Evolutionary conservation across 1,140 invertebrate species (phyloP).

Genomic region (Solenopsis fugax): DNA sequence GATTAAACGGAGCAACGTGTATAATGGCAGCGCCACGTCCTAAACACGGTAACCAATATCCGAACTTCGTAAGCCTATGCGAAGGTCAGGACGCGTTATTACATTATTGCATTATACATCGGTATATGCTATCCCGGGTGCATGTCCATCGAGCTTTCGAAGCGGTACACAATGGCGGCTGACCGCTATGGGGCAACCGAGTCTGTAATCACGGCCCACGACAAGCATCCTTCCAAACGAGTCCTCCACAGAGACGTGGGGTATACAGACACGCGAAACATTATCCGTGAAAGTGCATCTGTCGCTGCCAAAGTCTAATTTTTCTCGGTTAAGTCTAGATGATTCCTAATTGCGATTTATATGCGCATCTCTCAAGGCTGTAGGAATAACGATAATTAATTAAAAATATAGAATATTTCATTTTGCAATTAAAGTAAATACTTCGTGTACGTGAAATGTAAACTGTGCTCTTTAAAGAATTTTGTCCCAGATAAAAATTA

Average conservation of each 20-base stretch:
- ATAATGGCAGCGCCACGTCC: slow-evolving; percentile 35
- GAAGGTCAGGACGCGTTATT: slow-evolving; percentile 60
- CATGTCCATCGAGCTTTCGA: slow-evolving; percentile 55
- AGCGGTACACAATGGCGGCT: slow-evolving; percentile 47
- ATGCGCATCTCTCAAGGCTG: not conserved
- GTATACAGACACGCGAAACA: not conserved
- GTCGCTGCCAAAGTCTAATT: not conserved
- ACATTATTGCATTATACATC: slow-evolving; percentile 60
- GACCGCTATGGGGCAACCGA: slow-evolving; percentile 58
- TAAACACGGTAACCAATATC: slow-evolving; percentile 62
- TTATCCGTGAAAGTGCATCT: not conserved
- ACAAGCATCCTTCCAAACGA: slow-evolving; percentile 54
- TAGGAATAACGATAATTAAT: not conserved
- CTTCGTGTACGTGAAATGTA: not conserved
- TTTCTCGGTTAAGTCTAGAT: not conserved
- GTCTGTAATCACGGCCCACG: slow-evolving; percentile 59
- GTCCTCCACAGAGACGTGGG: slow-evolving; percentile 37
- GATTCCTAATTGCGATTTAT: not conserved
- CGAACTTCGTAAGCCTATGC: slow-evolving; percentile 45
- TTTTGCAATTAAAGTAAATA: not conserved
- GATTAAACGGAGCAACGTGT: slow-evolving; percentile 52
- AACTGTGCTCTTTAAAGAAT: not conserved
- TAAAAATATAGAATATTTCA: not conserved
- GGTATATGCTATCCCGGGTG: slow-evolving; percentile 39
- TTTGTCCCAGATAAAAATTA: not conserved